Evolutionary conservation across 2,113 vertebrate genomes (phyloP).

Genomic region (Arvicanthis niloticus): DNA sequence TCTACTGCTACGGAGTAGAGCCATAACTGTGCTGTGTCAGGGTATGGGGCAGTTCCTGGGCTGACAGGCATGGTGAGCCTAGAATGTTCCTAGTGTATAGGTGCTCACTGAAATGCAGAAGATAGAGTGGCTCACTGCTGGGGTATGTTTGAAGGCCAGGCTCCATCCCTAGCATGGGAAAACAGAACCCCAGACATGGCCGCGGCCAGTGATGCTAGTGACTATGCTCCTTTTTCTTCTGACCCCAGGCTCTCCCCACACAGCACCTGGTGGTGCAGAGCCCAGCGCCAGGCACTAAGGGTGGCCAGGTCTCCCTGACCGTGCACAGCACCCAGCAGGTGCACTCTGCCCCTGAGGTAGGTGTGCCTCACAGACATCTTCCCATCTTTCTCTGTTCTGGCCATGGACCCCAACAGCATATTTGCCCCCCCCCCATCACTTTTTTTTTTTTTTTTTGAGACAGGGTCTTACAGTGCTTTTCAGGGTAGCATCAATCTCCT

Average conservation of each 20-base stretch:
- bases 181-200: too few species aligned
- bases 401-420: too few species aligned
- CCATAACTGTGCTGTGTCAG: rapidly evolving
- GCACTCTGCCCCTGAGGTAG: slow-evolving; percentile 86
- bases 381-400: neutral
- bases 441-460: neutral
- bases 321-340: slow-evolving; percentile 82
- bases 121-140: neutral
- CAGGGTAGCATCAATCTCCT: neutral
- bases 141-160: neutral
- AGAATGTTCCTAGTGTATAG: neutral
- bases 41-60: neutral
- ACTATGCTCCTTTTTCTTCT: neutral
- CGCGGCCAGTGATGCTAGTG: neutral
- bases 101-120: neutral
- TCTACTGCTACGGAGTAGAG: neutral
- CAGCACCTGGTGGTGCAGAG: slow-evolving; percentile 86
- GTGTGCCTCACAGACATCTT: neutral
- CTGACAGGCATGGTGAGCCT: neutral
- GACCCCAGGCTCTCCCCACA: slow-evolving; percentile 59
- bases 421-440: neutral
- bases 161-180: neutral
- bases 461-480: neutral
- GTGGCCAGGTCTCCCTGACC: slow-evolving; percentile 80
- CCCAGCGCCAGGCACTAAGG: slow-evolving; percentile 77